Evolutionary conservation across 2,797 vertebrate genomes (phyloP), one percentile per base, ranked within the genome.

Genomic region (Trichosurus vulpecula): DNA sequence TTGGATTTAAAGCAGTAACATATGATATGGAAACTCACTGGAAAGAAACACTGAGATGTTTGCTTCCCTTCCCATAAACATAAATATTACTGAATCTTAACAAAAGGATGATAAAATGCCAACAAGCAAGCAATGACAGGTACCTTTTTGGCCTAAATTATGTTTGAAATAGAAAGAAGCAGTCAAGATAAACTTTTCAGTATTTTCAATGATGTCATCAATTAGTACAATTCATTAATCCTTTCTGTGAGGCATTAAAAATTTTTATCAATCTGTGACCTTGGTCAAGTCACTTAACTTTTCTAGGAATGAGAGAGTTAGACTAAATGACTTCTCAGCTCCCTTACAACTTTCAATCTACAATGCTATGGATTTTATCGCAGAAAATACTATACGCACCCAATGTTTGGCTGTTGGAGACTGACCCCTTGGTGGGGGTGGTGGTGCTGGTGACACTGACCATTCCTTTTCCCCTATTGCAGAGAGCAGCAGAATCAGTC

Each of bases 121-220:
- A 96, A 94, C 22, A 66, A 81, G 89, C 87, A 31, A 93, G 94
- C 94, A 91, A 66, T 56, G 54, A 95, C 14, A 31, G 91, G 92
- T 94, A 27, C 90, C 8, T 91, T 53, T 47, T 92, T 66, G 0
- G 35, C n/a, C 6, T 54, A 41, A 41, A 6, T 54, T 89, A 54
- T 89, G 74, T 52, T 91, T 94, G 96, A 92, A 97, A 61, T 92
- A 47, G 22, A 81, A 47, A 51, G 31, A 87, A 94, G 91, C 11
- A 52, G 51, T 90, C 54, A 96, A 95, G 94, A 74, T 55, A 93
- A 94, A 51, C 54, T 81, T 66, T 90, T n/a, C 94, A 41, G 27
- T 93, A 93, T 96, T 97, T 97, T 96, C 74, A 87, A 29, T 94
- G 91, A 91, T 94, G 90, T 74, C 5, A 57, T 25, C 54, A 29